These are phyloP conservation scores for Macrosiphum euphorbiae DNA, from an alignment of 2,888 invertebrate genomes.

Conservation along the genomic window DNA sequence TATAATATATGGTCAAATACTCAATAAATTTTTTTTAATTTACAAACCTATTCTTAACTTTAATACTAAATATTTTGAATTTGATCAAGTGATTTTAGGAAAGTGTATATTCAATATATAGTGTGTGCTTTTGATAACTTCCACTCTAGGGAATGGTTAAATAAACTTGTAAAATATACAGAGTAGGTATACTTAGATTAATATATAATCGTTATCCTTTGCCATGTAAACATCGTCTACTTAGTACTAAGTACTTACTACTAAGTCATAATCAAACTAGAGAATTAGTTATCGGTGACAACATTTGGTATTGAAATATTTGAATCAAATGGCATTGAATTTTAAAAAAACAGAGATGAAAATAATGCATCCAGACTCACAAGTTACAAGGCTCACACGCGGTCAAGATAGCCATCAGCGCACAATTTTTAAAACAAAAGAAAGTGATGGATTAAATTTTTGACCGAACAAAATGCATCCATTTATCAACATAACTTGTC, in stretches of 20 bases:
- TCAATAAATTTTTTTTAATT: not conserved
- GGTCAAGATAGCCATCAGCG: not conserved
- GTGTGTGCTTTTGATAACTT: not conserved
- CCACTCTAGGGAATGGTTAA: not conserved
- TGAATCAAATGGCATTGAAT: not conserved
- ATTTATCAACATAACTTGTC: slow-evolving; percentile 15
- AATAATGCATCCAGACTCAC: not conserved
- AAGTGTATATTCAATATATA: not conserved
- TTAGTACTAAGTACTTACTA: too few relatives aligned
- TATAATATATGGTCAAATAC: not conserved
- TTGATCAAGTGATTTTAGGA: not conserved
- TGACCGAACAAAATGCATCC: not conserved
- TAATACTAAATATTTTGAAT: not conserved
- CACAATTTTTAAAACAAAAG: not conserved
- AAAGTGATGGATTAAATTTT: not conserved
- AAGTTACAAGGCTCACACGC: too few relatives aligned
- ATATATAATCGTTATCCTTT: not conserved
- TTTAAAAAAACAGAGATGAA: not conserved
- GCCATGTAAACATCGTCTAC: not conserved
- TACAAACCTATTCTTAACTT: not conserved
- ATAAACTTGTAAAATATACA: not conserved
- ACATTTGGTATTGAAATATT: not conserved
- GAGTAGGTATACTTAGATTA: not conserved
- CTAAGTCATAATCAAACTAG: not conserved
- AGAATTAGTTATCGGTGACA: not conserved